These are phyloP conservation scores for Aratinga solstitialis DNA, from an alignment of 2,797 vertebrate genomes.

Conservation along the genomic window DNA sequence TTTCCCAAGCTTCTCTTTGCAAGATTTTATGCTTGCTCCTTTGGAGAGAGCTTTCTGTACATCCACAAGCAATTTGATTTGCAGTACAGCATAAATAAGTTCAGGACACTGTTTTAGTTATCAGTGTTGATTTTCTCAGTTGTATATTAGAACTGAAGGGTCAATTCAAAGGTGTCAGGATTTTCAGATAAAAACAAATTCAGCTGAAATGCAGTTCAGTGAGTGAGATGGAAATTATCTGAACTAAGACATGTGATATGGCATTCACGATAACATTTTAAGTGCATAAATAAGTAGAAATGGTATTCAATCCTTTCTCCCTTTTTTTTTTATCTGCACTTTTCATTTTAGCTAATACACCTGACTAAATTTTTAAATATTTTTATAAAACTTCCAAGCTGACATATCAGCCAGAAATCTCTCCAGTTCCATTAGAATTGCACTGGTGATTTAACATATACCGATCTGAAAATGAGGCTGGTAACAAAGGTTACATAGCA, in stretches of 20 bases:
- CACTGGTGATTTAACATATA: neutral
- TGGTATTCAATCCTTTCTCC: neutral
- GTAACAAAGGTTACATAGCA: neutral
- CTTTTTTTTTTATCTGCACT: neutral
- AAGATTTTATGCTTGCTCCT: neutral
- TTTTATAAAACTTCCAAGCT: neutral
- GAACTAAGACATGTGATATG: neutral
- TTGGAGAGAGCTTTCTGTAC: neutral
- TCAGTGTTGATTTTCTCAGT: neutral
- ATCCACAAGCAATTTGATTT: neutral
- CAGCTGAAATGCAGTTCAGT: neutral
- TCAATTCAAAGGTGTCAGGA: slow-evolving; percentile 4
- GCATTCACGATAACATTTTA: neutral
- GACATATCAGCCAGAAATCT: neutral
- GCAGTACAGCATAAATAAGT: neutral
- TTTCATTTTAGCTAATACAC: neutral
- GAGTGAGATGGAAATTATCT: neutral
- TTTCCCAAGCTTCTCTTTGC: neutral
- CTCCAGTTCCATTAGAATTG: neutral
- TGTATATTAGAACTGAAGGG: neutral
- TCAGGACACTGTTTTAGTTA: neutral
- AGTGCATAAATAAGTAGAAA: neutral
- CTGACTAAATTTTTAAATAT: neutral
- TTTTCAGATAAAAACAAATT: slow-evolving; percentile 16
- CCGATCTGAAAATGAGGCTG: neutral